Conservation (phyloP, 2,797 vertebrate genomes). For the Chrosomus eos region DNA sequence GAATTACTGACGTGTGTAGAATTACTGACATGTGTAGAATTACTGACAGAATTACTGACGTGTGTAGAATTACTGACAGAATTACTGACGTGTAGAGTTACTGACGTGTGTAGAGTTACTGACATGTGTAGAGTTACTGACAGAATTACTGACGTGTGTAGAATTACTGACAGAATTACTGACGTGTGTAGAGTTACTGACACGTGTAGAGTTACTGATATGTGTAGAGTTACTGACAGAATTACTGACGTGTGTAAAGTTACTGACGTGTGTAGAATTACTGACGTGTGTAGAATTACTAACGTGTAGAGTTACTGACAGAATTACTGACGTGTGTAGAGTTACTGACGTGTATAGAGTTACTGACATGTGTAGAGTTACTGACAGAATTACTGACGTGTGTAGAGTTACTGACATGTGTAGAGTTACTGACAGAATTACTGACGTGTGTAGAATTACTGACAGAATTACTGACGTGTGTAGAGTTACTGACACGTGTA, state of each 20-base stretch:
- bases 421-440: no score
- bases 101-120: constrained; percentile 52
- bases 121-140: constrained; percentile 52
- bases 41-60: constrained; percentile 48
- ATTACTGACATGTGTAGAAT: constrained; percentile 59
- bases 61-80: constrained; percentile 59
- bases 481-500: constrained; percentile 53
- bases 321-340: constrained; percentile 57
- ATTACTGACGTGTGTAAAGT: constrained; percentile 59
- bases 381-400: no score
- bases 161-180: constrained; percentile 63
- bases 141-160: no score
- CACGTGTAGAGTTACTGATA: constrained; percentile 52
- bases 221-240: constrained; percentile 60
- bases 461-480: no score
- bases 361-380: constrained; percentile 54
- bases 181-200: constrained; percentile 51
- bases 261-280: constrained; percentile 52
- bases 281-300: constrained; percentile 56
- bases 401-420: constrained; percentile 37
- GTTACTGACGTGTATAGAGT: constrained; percentile 54
- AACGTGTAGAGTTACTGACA: no score
- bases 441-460: constrained; percentile 52
- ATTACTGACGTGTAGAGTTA: no score
- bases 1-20: constrained; percentile 56